Evolutionary conservation across 2,888 invertebrate species (phyloP).

Genomic region (Patella depressa): DNA sequence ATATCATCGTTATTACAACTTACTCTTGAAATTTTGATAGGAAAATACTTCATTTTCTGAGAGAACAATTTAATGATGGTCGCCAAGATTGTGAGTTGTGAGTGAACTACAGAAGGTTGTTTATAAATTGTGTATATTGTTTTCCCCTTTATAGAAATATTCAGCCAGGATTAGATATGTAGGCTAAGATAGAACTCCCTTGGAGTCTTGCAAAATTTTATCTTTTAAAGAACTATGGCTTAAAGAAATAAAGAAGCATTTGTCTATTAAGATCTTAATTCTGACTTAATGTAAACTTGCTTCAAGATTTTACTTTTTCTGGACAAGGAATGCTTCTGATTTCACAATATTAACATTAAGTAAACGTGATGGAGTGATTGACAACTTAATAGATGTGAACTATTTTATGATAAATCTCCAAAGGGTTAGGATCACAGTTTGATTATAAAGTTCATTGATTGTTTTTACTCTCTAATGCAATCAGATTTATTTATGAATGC

Average conservation of each 20-base stretch:
- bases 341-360: too few relatives aligned
- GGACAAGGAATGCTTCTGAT: too few relatives aligned
- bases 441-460: too few relatives aligned
- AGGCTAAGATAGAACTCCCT: constrained; percentile 4
- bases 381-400: too few relatives aligned
- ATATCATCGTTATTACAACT: neutral
- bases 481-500: too few relatives aligned
- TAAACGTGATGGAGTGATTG: too few relatives aligned
- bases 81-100: neutral
- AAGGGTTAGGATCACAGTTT: too few relatives aligned
- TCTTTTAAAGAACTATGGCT: neutral
- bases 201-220: neutral
- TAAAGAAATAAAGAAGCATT: constrained; percentile 1
- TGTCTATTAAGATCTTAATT: neutral
- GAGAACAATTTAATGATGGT: constrained; percentile 7
- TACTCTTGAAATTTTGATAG: neutral
- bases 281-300: neutral
- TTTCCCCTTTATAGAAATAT: neutral
- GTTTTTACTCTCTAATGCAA: too few relatives aligned
- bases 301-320: too few relatives aligned
- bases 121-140: too few relatives aligned
- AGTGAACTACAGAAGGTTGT: too few relatives aligned
- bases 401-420: too few relatives aligned
- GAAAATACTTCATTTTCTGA: neutral
- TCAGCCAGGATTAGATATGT: neutral